A percentile compares a stretch with the other conserved stretches of the same genome.
Evolutionary conservation across 2,888 invertebrate species (phyloP).

Genomic region (Coecobrya sp.): DNA sequence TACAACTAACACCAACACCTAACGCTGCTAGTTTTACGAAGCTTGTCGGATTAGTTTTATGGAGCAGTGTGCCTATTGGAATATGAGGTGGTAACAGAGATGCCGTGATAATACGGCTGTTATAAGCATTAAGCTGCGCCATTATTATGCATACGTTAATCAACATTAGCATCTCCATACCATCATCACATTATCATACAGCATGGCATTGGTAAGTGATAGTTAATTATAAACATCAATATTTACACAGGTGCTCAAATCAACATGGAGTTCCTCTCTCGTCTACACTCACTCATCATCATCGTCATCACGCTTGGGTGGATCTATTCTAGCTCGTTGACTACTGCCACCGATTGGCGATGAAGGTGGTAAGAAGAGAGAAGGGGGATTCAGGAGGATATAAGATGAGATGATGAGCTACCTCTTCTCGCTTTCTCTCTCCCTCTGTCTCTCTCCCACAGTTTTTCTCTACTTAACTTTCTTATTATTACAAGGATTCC

Average conservation of each 20-base stretch:
- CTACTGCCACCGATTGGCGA: not conserved
- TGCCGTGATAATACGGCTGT: not conserved
- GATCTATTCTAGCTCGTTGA: conserved; percentile 11
- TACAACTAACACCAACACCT: not conserved
- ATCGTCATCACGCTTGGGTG: conserved; percentile 20
- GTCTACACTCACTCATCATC: not conserved
- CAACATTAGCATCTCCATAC: not conserved
- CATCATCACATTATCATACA: conserved; percentile 41
- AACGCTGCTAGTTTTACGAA: not conserved
- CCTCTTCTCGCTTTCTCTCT: not conserved
- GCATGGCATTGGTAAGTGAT: conserved; percentile 57
- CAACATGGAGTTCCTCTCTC: conserved; percentile 52
- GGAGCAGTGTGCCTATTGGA: not conserved
- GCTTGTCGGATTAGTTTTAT: conserved; percentile 5
- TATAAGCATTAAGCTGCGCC: not conserved
- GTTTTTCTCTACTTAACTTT: not conserved
- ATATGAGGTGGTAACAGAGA: not conserved
- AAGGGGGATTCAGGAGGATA: conserved; percentile 10
- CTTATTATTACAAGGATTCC: not conserved
- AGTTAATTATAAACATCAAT: conserved; percentile 82
- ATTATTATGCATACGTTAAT: conserved; percentile 6
- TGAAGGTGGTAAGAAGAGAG: not conserved
- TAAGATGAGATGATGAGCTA: not conserved
- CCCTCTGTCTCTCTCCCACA: not conserved
- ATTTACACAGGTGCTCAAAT: conserved; percentile 81